Evolutionary conservation across 1,140 invertebrate species (phyloP).

Genomic region (Tetragonula clypearis): DNA sequence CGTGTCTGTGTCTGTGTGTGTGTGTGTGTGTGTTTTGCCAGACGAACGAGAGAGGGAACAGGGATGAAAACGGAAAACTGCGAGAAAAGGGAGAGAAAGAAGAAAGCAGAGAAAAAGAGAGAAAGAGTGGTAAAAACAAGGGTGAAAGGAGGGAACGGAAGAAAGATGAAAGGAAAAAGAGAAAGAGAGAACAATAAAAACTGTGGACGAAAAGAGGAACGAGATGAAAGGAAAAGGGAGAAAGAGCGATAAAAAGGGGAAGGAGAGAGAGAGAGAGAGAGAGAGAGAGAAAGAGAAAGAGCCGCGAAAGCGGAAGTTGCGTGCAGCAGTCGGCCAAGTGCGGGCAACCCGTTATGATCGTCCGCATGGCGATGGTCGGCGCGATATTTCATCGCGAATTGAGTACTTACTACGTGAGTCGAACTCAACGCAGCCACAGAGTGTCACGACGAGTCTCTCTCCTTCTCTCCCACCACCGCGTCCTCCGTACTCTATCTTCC

Average conservation of each 20-base stretch:
- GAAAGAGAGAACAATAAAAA: neutral
- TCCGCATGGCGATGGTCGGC: slow-evolving; percentile 67
- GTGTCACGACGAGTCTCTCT: slow-evolving; percentile 64
- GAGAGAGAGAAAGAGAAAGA: slow-evolving; percentile 34
- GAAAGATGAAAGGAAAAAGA: no score
- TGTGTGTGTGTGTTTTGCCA: neutral
- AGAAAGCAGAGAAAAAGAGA: neutral
- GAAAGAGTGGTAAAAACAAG: neutral
- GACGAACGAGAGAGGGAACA: neutral
- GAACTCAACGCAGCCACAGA: slow-evolving; percentile 73
- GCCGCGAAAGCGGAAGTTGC: slow-evolving; percentile 71
- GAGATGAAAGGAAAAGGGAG: neutral
- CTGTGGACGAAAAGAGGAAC: neutral
- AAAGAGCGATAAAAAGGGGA: neutral
- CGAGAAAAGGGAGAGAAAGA: neutral
- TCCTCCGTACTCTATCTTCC: slow-evolving; percentile 15
- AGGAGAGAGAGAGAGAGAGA: neutral
- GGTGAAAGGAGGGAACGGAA: neutral
- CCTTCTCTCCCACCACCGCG: slow-evolving; percentile 31
- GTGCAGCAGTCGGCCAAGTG: slow-evolving; percentile 71
- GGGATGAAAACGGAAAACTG: neutral
- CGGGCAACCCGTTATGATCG: slow-evolving; percentile 73
- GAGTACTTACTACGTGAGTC: slow-evolving; percentile 74
- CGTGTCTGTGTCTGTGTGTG: no score
- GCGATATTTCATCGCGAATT: slow-evolving; percentile 76